Evolutionary conservation across 2,113 vertebrate species (phyloP), one percentile per base, ranked within the genome.

Genomic region (Halichoeres trimaculatus): DNA sequence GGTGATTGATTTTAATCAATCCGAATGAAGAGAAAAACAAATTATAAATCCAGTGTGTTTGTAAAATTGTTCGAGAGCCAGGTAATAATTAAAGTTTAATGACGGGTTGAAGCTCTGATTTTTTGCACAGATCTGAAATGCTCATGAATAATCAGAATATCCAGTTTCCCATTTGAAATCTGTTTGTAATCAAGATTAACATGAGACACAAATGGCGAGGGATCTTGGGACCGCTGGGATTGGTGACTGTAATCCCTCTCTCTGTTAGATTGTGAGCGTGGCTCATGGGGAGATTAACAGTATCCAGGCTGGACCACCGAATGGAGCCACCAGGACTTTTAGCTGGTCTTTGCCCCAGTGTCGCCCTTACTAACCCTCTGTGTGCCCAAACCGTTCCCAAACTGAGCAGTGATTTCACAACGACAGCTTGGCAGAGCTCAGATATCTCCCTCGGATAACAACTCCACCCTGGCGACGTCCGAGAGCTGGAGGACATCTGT

Each of bases 231-330:
- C 69, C 48, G 48, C 22, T 9, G 70, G 78, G 78, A 81, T 78
- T 86, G 81, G 20, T 56, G 67, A 67, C 83, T 52, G 8, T 90
- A 85, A 89, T 90, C 81, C 68, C 16, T 2, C n/a, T 69, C 68
- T 69, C 30, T 57, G 63, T 64, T 79, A 70, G 51, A 72, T 68
- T 81, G 64, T 74, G 19, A 23, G 22, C 13, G 14, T 20, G 3
- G 36, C 20, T 58, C 12, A 7, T 43, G 16, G 8, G 26, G 35
- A 59, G 77, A 82, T 89, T 91, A 88, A 61, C 53, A 23, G 23
- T 22, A 16, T 65, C 26, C 77, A 58, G 43, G 64, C 76, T 83
- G 81, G 74, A 60, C n/a, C n/a, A 50, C 65, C 58, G n/a, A 83
- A 65, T 67, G 68, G 50, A 65, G 12, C 38, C 58, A 69, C 50